phyloP scores from a whole-genome alignment of 1,140 invertebrate genomes.

The Papilio aristodemus region DNA sequence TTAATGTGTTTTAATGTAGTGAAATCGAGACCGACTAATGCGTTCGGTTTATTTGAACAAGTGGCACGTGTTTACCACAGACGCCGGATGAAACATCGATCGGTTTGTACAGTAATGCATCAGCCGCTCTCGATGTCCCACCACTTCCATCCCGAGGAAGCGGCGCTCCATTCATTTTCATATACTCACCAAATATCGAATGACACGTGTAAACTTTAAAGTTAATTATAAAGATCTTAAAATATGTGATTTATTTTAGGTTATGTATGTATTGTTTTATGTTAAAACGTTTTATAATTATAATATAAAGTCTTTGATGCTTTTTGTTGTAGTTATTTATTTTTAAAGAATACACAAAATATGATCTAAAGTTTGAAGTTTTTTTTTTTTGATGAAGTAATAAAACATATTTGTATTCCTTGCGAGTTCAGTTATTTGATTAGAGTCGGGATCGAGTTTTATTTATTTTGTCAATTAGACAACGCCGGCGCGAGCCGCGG shows the following conservation, averaged over 20 bases:
- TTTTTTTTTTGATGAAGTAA: slow-evolving; percentile 1
- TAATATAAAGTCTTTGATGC: neutral
- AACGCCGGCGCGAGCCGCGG: slow-evolving; percentile 45
- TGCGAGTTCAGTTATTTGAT: slow-evolving; percentile 54
- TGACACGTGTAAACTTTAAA: slow-evolving; percentile 27
- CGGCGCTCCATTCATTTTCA: slow-evolving; percentile 24
- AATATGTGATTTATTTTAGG: slow-evolving; percentile 5
- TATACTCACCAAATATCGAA: slow-evolving; percentile 25
- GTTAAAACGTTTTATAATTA: neutral
- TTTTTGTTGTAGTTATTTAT: neutral
- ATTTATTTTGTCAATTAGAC: slow-evolving; percentile 68
- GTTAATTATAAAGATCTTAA: neutral
- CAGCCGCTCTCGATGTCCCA: slow-evolving; percentile 68
- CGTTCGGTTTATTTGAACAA: slow-evolving; percentile 77
- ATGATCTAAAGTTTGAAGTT: neutral
- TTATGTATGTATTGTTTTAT: neutral
- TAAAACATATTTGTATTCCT: slow-evolving; percentile 38
- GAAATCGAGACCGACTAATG: slow-evolving; percentile 78
- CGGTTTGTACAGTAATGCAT: slow-evolving; percentile 74
- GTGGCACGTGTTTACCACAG: slow-evolving; percentile 75
- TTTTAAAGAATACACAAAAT: too few relatives aligned
- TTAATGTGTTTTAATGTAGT: slow-evolving; percentile 80
- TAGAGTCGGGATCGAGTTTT: slow-evolving; percentile 63
- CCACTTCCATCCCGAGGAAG: slow-evolving; percentile 51
- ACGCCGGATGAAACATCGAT: slow-evolving; percentile 76